Evolutionary conservation across 2,113 vertebrate genomes (phyloP), one percentile per base, ranked within the genome.

Genomic region (Erythrocercus mccallii): DNA sequence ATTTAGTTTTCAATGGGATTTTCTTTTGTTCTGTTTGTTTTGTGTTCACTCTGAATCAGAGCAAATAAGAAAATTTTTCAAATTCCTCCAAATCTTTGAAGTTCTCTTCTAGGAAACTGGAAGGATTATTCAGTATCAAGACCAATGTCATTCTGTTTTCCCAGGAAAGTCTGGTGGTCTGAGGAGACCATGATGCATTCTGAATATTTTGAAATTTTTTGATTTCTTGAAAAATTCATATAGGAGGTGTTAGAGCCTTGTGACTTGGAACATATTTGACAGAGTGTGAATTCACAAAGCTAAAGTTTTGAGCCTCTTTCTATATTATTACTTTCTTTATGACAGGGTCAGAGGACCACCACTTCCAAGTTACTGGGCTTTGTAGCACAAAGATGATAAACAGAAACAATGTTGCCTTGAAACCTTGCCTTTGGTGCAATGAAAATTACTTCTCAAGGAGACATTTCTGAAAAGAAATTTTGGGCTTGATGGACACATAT

Each of bases 331-430:
- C 10, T 45, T 42, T 60, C 25, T 74, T 68, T 47, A 48, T 72
- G 61, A 44, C 27, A 33, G 23, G 16, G 21, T 78, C 65, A 87
- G 44, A 66, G 84, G 89, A 17, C 42, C 21, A 37, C 30, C 4
- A 6, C 25, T 54, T 78, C 19, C 22, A n/a, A 4, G 31, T 77
- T 86, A 27, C 38, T 54, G 5, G 8, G 4, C 25, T 77, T 53
- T 47, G 15, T 53, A 73, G 7, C 7, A 35, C 3, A 6, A 0
- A 0, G 11, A 33, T 12, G 9, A 33, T 57, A 68, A 81, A 70
- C 4, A 38, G n/a, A 70, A 35, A 70, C 40, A 45, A 33, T 15
- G 11, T 47, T 81, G 40, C 27, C 65, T 78, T 84, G 51, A 86
- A 90, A 71, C 15, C 40, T 61, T 65, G 33, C 2, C 25, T 70